Evolutionary conservation across 2,113 vertebrate species (phyloP), one percentile per base, ranked within the genome.

Genomic region (Phalacrocorax brasilianus): DNA sequence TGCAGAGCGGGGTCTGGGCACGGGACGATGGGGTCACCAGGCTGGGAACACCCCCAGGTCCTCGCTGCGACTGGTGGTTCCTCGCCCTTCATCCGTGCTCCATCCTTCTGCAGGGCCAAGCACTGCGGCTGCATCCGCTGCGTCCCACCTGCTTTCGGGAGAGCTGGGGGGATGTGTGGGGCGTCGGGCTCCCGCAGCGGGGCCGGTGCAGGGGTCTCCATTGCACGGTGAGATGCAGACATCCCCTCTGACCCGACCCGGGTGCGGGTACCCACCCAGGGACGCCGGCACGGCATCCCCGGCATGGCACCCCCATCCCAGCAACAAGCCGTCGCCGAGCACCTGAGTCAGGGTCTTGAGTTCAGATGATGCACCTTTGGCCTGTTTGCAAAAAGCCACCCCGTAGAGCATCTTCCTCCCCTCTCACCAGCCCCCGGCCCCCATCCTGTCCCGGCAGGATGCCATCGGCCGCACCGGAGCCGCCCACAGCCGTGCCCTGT

Each of bases 201-300:
- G 65, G 76, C 87, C 76, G n/a, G 35, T 6, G 38, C 2, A 0
- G 61, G 55, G 49, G 5, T 52, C 33, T 44, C n/a, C 66, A 9
- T 4, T 7, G 1, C 8, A 0, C 1, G 1, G 13, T 10, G 78
- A 13, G 66, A 11, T 45, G 52, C 30, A 79, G 52, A 33, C 17
- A 23, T 15, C 22, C 49, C 59, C 84, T 71, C 47, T 50, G 85
- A 58, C 19, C 70, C 4, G 0, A 18, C 11, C 58, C 4, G 2
- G 27, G 53, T 5, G 0, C 2, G 2, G 76, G 10, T 6, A 68
- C 74, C 52, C 14, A 1, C 49, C 19, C 24, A 10, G 87, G 55
- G 19, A 55, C 7, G 2, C 33, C 2, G 22, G 38, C n/a, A 47
- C 12, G 7, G 33, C 35, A 42, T 20, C 58, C 49, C 35, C 2